phyloP scores from a whole-genome alignment of 2,797 vertebrate species.

The Melanotaenia pygmaea region DNA sequence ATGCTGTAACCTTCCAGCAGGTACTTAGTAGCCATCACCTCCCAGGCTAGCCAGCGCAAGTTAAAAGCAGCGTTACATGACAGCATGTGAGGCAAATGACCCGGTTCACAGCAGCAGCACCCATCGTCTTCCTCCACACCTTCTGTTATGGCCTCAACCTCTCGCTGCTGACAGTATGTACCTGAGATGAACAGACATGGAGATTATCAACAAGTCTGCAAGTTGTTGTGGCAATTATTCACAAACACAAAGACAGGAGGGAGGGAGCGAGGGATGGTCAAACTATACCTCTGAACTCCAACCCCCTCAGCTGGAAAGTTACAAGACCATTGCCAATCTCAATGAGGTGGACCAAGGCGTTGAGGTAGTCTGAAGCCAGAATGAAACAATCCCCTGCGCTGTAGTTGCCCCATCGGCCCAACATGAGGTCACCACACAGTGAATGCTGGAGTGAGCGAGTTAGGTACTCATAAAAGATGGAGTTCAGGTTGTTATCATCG shows the following conservation, averaged over 20 bases:
- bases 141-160: constrained; percentile 98
- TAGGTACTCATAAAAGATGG: constrained; percentile 97
- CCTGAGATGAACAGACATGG: constrained; percentile 75
- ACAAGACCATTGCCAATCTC: constrained; percentile 97
- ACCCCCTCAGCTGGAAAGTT: constrained; percentile 95
- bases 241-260: not conserved
- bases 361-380: constrained; percentile 98
- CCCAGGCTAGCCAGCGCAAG: constrained; percentile 96
- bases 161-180: constrained; percentile 96
- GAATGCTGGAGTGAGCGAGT: constrained; percentile 94
- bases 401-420: constrained; percentile 97
- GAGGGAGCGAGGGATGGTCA: constrained; percentile 33
- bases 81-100: constrained; percentile 90
- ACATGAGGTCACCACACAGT: constrained; percentile 92
- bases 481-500: constrained; percentile 96
- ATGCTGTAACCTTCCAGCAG: constrained; percentile 96
- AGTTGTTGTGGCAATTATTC: not conserved
- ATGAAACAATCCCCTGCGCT: constrained; percentile 98
- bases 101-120: constrained; percentile 94
- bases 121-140: constrained; percentile 91
- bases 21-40: constrained; percentile 92
- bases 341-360: constrained; percentile 95
- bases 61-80: constrained; percentile 95
- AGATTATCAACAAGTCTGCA: not conserved
- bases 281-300: constrained; percentile 95